Base-by-base conservation (phyloP, 2,888 invertebrate genomes). In the Ctenicera cuprea region DNA sequence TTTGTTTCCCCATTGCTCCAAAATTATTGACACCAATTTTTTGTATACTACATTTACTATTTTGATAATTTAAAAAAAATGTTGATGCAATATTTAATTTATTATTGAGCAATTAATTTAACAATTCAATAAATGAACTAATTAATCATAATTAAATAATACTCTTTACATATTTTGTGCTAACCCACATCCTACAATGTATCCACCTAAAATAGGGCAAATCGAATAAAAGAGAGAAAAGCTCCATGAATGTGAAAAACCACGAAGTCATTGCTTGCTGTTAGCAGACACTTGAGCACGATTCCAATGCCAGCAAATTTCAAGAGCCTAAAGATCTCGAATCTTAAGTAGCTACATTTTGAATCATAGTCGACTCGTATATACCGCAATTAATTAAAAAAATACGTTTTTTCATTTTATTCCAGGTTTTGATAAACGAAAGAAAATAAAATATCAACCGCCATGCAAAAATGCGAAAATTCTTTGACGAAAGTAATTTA, bases 261-360 rank as follows among this genome's bases (percentile, higher is more conserved):
- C 57, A 38, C 65, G 37, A 66, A 77, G 77, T 75, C 77, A 71
- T 75, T 81, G 80, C 80, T 82, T 83, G 81, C 79, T 82, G 82
- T 84, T 83, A 82, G 80, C 76, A 77, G 78, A 75, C 80, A 80
- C 85, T 86, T 80, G 79, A 85, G 83, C 86, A 86, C 86, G 86
- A 84, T 82, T 83, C 79, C 78, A 80, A 78, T 80, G 83, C 81
- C 82, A 85, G 85, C 85, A 83, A 75, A 81, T 84, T 83, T 84
- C 77, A 83, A 86, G 85, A 80, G 82, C 70, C n/a, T 77, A 76
- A 76, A 80, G 83, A 83, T 84, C 81, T 81, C 78, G 77, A 80
- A 78, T 78, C 76, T 33, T 48, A 63, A 70, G 62, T 57, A 65
- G 68, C 41, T 48, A 48, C 57, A 74, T 67, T 74, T 54, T 57